These are phyloP conservation scores for Steinernema khuongi DNA, from an alignment of 1,140 invertebrate species.

Conservation along the genomic window DNA sequence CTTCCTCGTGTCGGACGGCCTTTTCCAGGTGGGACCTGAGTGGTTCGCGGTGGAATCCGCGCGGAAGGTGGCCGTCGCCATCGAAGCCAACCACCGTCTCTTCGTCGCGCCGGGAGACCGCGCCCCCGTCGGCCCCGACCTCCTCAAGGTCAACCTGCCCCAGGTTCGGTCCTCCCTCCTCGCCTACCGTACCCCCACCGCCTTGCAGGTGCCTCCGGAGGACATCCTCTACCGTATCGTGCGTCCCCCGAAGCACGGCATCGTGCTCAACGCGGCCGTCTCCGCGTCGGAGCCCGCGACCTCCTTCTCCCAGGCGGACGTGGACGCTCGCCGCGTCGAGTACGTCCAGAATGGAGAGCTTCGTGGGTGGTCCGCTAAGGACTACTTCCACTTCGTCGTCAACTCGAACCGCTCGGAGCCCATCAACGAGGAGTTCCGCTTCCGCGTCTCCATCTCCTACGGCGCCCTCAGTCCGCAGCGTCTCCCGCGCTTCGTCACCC, in stretches of 20 bases:
- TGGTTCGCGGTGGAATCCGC: constrained; percentile 47
- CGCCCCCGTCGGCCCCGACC: constrained; percentile 44
- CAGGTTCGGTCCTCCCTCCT: constrained; percentile 11
- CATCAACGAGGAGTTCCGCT: constrained; percentile 39
- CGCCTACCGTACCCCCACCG: not conserved
- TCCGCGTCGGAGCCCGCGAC: constrained; percentile 25
- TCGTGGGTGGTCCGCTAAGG: constrained; percentile 40
- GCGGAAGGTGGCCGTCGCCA: constrained; percentile 21
- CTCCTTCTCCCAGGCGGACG: constrained; percentile 49
- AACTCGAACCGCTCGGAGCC: constrained; percentile 31
- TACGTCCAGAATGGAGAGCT: constrained; percentile 29
- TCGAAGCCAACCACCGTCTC: constrained; percentile 50
- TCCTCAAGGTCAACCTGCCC: constrained; percentile 42
- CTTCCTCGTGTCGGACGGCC: constrained; percentile 53
- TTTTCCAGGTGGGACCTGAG: constrained; percentile 47
- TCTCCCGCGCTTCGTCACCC: constrained; percentile 21
- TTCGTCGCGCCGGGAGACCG: constrained; percentile 43
- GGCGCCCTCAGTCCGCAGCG: constrained; percentile 26
- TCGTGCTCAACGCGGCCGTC: constrained; percentile 31
- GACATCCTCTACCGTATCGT: constrained; percentile 49
- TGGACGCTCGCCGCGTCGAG: constrained; percentile 31
- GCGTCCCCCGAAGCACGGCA: constrained; percentile 44
- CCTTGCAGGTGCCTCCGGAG: constrained; percentile 31
- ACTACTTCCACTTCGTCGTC: constrained; percentile 51
- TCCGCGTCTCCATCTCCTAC: constrained; percentile 47